Conservation (phyloP, 1,140 invertebrate genomes). For the Drosophila baimaii region DNA sequence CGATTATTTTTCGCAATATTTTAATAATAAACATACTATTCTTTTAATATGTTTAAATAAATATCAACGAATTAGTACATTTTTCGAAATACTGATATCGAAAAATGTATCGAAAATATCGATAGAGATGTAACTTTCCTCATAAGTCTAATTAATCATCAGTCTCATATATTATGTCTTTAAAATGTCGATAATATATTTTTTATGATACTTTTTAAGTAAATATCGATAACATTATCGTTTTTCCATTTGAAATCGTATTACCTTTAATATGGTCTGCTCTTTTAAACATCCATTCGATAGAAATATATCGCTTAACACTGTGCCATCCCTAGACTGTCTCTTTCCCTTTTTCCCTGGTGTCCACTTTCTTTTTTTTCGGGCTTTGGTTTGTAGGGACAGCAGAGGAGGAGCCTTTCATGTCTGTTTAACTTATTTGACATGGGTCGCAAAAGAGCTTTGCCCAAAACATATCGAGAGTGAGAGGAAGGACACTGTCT, state of each 20-base stretch:
- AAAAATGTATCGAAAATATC: not conserved
- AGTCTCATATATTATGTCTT: no score
- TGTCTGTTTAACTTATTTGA: conserved; percentile 73
- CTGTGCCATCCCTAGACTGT: not conserved
- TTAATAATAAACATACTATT: not conserved
- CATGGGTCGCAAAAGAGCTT: conserved; percentile 61
- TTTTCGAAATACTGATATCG: not conserved
- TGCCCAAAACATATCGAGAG: conserved; percentile 7
- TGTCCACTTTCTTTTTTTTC: conserved; percentile 49
- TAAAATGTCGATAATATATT: no score
- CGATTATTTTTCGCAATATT: no score
- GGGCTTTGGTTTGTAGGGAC: conserved; percentile 41
- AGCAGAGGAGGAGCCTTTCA: conserved; percentile 43
- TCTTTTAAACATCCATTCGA: not conserved
- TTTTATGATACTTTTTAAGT: not conserved
- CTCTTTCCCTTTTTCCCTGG: conserved; percentile 29
- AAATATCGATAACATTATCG: not conserved
- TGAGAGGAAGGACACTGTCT: conserved; percentile 12
- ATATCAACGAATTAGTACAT: not conserved
- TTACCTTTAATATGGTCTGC: not conserved
- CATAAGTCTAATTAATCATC: not conserved
- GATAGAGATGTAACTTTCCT: not conserved
- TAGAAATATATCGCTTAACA: not conserved
- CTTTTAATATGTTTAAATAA: not conserved
- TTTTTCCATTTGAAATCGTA: not conserved